Evolutionary conservation across 1,140 invertebrate species (phyloP), one percentile per base, ranked within the genome.

Genomic region (Anoplophora glabripennis): DNA sequence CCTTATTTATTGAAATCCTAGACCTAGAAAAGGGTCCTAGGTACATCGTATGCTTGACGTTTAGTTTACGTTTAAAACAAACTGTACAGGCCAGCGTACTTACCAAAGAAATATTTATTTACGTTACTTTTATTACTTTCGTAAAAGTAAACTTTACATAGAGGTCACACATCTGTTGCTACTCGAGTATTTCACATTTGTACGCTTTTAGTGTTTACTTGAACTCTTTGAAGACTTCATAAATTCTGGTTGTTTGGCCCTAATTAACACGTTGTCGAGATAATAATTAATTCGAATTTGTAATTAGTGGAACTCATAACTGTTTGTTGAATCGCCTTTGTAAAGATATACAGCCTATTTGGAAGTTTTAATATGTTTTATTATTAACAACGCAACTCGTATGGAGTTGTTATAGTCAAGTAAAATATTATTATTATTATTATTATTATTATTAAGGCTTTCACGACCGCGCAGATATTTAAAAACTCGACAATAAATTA

Each of bases 71-170:
- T 28, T 28, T 28, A 28, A 28, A 28, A 28, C 44, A 46, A 28
- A 21, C 5, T 18, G 10, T 28, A 18, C 4, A 18, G 10, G 9
- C 44, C 18, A 17, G 4, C 7, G 17, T 46, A n/a, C 14, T 46
- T 21, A 46, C 44, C 12, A 18, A 28, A 46, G 44, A 46, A 3
- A 15, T 46, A 46, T 46, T 46, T 46, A 46, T 46, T 46, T 46
- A 46, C 44, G 28, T 46, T 18, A 46, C 44, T 46, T 46, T 46
- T 46, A 46, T 46, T 46, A 28, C 44, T 15, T 18, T 14, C 44
- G 28, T 46, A 28, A 11, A 46, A 46, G 28, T 18, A 46, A 46
- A 46, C 44, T 46, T 18, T 46, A 18, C 18, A 46, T 46, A 46
- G 44, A 46, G 44, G 18, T 46, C 28, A 46, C 15, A 46, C 44